Evolutionary conservation across 2,888 invertebrate species (phyloP).

Genomic region (Ichneumoninae sp.): DNA sequence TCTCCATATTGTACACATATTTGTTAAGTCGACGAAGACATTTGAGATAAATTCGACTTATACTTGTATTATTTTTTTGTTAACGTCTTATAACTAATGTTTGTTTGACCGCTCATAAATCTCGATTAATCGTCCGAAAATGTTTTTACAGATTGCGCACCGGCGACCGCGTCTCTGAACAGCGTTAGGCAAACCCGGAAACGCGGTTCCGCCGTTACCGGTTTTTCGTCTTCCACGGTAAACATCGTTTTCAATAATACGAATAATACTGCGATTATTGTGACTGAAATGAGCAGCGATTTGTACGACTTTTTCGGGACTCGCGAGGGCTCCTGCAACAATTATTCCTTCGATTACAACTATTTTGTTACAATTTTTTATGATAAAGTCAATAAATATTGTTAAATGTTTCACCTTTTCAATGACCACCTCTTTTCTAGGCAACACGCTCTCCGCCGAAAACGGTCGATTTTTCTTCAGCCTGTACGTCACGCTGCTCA

Average conservation of each 20-base stretch:
- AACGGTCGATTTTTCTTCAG: neutral
- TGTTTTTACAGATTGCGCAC: neutral
- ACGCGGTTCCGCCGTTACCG: neutral
- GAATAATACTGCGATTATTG: neutral
- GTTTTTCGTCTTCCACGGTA: neutral
- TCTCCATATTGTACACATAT: neutral
- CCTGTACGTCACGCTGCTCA: neutral
- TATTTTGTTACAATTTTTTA: neutral
- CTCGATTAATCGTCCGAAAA: neutral
- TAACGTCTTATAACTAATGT: neutral
- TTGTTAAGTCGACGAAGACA: neutral
- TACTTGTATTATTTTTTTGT: neutral
- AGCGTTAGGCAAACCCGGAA: constrained; percentile 8
- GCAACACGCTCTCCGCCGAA: neutral
- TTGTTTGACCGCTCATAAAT: neutral
- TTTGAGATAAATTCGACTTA: neutral
- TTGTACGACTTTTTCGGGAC: neutral
- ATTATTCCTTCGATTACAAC: neutral
- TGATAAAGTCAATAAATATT: neutral
- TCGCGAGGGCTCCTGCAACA: neutral
- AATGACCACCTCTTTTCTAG: neutral
- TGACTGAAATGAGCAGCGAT: neutral
- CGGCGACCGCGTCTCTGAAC: neutral
- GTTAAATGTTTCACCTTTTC: neutral
- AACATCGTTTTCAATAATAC: neutral